Conservation (phyloP, 2,888 invertebrate species). For the Lepetodrilus schrolli region DNA sequence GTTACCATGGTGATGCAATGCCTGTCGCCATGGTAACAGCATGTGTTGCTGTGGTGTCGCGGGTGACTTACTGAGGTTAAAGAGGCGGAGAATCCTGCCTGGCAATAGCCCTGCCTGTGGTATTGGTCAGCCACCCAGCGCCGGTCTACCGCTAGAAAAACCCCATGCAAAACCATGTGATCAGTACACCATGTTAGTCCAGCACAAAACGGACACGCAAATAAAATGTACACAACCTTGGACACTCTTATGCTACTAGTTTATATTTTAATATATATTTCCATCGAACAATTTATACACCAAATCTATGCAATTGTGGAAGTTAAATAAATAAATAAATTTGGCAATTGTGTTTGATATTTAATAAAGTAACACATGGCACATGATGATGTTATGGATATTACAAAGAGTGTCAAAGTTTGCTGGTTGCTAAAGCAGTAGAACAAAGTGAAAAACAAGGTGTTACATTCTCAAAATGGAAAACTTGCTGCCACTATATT, state of each 20-base stretch:
- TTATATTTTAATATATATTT: too few species aligned
- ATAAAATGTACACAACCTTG: neutral
- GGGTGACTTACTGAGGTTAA: conserved; percentile 82
- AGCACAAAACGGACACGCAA: neutral
- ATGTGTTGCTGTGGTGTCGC: neutral
- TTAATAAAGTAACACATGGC: too few species aligned
- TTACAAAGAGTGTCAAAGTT: too few species aligned
- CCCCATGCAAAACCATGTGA: conserved; percentile 36
- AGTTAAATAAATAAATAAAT: neutral
- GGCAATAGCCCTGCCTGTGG: conserved; percentile 94
- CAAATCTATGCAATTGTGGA: neutral
- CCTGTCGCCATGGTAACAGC: neutral
- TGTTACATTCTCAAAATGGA: too few species aligned
- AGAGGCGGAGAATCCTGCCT: conserved; percentile 94
- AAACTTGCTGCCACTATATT: too few species aligned
- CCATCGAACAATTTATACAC: neutral
- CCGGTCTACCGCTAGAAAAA: conserved; percentile 42
- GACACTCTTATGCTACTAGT: neutral
- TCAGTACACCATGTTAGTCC: neutral
- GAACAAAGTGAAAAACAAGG: too few species aligned
- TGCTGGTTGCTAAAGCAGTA: too few species aligned
- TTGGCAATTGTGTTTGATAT: too few species aligned
- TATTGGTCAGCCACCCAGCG: conserved; percentile 44
- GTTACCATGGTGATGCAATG: neutral
- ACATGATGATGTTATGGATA: too few species aligned